phyloP scores from a whole-genome alignment of 2,113 vertebrate species.

The Gobio gobio region DNA sequence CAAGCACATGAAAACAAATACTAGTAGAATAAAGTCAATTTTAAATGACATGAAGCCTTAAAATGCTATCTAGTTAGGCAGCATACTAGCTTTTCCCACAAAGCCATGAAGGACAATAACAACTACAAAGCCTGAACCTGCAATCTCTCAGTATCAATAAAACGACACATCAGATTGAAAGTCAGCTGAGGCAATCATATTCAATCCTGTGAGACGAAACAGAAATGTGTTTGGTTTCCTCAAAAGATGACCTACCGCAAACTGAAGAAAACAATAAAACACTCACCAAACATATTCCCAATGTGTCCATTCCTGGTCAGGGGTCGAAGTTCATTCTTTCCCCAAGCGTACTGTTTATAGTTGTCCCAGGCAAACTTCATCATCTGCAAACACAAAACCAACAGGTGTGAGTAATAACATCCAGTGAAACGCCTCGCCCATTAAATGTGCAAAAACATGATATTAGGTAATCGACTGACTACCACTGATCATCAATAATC shows the following conservation, averaged over 20 bases:
- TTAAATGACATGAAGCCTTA: not conserved
- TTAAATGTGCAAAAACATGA: not conserved
- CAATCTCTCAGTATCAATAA: not conserved
- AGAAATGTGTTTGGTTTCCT: not conserved
- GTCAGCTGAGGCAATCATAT: not conserved
- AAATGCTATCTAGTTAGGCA: no score
- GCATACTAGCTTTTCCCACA: not conserved
- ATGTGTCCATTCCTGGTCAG: constrained; percentile 90
- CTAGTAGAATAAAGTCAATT: not conserved
- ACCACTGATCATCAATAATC: not conserved
- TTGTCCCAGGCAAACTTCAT: constrained; percentile 99
- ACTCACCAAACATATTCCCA: constrained; percentile 98
- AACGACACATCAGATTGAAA: not conserved
- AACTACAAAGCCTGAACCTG: not conserved
- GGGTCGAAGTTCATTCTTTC: constrained; percentile 93
- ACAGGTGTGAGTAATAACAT: not conserved
- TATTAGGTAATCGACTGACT: not conserved
- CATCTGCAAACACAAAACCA: constrained; percentile 82
- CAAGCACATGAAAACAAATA: not conserved
- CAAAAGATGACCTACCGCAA: not conserved
- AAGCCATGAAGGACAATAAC: not conserved
- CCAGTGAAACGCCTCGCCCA: no score
- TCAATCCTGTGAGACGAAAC: not conserved
- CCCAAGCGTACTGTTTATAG: constrained; percentile 91
- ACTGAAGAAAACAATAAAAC: not conserved